Conservation (phyloP, 2,888 invertebrate species). For the Aelia acuminata region DNA sequence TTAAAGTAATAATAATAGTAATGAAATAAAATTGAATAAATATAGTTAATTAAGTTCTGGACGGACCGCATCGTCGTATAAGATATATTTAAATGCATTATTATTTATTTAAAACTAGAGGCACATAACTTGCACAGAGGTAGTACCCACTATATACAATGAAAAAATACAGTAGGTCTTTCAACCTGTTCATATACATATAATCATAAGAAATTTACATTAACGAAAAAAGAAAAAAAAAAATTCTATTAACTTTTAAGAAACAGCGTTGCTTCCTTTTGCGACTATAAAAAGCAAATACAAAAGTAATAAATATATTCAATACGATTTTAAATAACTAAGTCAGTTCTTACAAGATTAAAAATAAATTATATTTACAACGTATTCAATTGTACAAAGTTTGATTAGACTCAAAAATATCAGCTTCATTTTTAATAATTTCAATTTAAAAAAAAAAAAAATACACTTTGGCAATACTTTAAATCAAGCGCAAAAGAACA, state of each 20-base stretch:
- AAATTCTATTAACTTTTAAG: conserved; percentile 54
- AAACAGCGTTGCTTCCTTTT: conserved; percentile 56
- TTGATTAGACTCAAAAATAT: conserved; percentile 61
- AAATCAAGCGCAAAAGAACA: background rate
- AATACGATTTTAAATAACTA: conserved; percentile 60
- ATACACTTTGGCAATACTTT: conserved; percentile 44
- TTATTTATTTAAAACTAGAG: conserved; percentile 61
- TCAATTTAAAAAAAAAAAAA: conserved; percentile 38
- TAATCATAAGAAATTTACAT: conserved; percentile 52
- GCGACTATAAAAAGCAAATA: conserved; percentile 62
- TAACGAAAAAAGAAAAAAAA: conserved; percentile 55
- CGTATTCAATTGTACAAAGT: conserved; percentile 58
- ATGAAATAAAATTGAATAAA: conserved; percentile 25
- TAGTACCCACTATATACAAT: conserved; percentile 64
- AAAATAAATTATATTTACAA: conserved; percentile 63
- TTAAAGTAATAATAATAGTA: background rate
- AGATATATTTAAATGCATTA: conserved; percentile 60
- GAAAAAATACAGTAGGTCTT: conserved; percentile 61
- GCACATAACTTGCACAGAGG: conserved; percentile 65
- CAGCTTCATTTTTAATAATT: conserved; percentile 54
- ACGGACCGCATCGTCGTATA: conserved; percentile 59
- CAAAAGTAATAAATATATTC: conserved; percentile 64
- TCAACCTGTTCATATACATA: conserved; percentile 59
- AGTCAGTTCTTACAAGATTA: conserved; percentile 63
- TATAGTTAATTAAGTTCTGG: conserved; percentile 57